Evolutionary conservation across 2,888 invertebrate species (phyloP).

Genomic region (Lumbricus terrestris): DNA sequence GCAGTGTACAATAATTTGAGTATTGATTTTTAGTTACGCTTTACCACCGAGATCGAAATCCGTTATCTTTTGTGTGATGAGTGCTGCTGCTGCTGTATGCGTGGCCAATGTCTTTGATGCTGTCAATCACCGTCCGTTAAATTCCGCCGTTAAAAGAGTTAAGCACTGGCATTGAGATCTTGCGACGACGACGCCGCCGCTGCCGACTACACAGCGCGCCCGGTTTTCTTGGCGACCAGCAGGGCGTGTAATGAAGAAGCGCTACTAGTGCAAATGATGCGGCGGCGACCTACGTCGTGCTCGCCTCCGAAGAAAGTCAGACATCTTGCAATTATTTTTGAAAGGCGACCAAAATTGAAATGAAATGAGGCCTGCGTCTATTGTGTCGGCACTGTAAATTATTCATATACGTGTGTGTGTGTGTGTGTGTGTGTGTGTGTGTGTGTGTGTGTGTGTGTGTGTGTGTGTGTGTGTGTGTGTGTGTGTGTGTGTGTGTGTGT

Average conservation of each 20-base stretch:
- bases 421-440: no score
- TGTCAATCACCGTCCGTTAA: background rate
- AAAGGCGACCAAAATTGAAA: constrained; percentile 16
- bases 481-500: no score
- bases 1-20: background rate
- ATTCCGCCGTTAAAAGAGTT: background rate
- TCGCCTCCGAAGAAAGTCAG: background rate
- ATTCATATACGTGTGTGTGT: no score
- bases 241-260: background rate
- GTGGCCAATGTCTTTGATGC: background rate
- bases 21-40: background rate
- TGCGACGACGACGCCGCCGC: background rate
- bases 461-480: no score
- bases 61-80: background rate
- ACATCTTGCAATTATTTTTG: constrained; percentile 16
- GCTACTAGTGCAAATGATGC: background rate
- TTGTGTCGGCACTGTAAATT: background rate
- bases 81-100: background rate
- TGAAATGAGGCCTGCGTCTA: constrained; percentile 12
- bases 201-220: background rate
- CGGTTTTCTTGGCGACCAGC: constrained; percentile 8
- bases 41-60: background rate
- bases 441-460: no score
- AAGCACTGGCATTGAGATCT: background rate
- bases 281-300: background rate